Evolutionary conservation across 2,797 vertebrate species (phyloP), one percentile per base, ranked within the genome.

Genomic region (Amphiprion clarkii): DNA sequence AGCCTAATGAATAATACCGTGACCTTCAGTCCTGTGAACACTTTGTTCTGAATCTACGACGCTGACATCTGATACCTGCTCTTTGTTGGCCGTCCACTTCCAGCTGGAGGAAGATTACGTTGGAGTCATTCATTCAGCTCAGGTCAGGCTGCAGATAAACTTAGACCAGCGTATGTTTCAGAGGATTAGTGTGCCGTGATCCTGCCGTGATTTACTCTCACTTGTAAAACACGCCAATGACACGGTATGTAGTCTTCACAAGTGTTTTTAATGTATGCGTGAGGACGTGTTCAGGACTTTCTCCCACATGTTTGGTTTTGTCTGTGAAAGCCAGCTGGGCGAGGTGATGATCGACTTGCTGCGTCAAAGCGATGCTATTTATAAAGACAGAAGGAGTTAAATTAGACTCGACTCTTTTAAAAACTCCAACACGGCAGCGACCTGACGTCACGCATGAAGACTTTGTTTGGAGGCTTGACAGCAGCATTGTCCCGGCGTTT

Each of bases 341-440:
- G n/a, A 61, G 79, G 72, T 55, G n/a, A 23, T 0, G 56, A 73
- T 63, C 31, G 12, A 84, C 55, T 46, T 65, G 56, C 59, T 89
- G 79, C 74, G 78, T 91, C 83, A 88, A 78, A 31, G 51, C 1
- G 12, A 61, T 27, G 74, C 79, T 93, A 86, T 91, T 88, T 90
- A 82, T 88, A 77, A 62, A 1, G 23, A 27, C 51, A 71, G 71
- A 66, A 73, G 64, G 60, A 1, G 61, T 67, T 66, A 72, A 85
- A 82, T 74, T 62, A 74, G 52, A 52, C 53, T 3, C 19, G 29
- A 46, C 74, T 48, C 16, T 52, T 49, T 21, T 7, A n/a, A 9
- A 61, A 85, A 69, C 56, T 72, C 46, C 48, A 23, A 58, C 16
- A 0, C 13, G 23, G 51, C 53, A 48, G 53, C 39, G 40, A 19